Conservation (phyloP, 2,888 invertebrate genomes). For the Troglohyphantes excavatus region DNA sequence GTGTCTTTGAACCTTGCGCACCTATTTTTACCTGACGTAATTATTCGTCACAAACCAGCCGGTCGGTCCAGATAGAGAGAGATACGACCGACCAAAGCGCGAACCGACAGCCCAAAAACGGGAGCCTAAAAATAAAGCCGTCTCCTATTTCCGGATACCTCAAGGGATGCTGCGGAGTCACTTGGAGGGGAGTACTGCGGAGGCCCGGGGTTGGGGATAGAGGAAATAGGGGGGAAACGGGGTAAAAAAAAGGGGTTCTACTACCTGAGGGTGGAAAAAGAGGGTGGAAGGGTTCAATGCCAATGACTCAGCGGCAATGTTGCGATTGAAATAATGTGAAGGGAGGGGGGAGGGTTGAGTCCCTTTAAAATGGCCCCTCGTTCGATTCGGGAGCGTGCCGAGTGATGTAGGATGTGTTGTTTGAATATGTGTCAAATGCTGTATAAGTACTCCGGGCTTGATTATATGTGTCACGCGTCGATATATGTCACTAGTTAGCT, state of each 20-base stretch:
- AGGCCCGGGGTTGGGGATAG: conserved; percentile 57
- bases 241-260: conserved; percentile 56
- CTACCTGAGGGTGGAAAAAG: conserved; percentile 62
- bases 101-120: neutral
- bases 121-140: conserved; percentile 64
- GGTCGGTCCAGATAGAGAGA: conserved; percentile 4
- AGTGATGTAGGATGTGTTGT: conserved; percentile 2
- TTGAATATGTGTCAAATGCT: neutral
- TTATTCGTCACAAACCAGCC: conserved; percentile 51
- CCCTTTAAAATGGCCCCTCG: conserved; percentile 1
- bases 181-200: conserved; percentile 29
- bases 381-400: neutral
- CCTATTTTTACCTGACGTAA: conserved; percentile 62
- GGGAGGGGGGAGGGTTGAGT: neutral
- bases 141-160: conserved; percentile 70
- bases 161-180: conserved; percentile 17
- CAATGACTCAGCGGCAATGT: conserved; percentile 73
- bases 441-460: neutral
- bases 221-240: conserved; percentile 67
- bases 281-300: conserved; percentile 66
- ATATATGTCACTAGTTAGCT: neutral
- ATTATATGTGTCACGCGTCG: neutral
- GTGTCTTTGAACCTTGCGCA: conserved; percentile 50
- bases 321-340: conserved; percentile 54
- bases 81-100: neutral